phyloP scores from a whole-genome alignment of 2,888 invertebrate genomes.

The Trissonchulus latispiculum region DNA sequence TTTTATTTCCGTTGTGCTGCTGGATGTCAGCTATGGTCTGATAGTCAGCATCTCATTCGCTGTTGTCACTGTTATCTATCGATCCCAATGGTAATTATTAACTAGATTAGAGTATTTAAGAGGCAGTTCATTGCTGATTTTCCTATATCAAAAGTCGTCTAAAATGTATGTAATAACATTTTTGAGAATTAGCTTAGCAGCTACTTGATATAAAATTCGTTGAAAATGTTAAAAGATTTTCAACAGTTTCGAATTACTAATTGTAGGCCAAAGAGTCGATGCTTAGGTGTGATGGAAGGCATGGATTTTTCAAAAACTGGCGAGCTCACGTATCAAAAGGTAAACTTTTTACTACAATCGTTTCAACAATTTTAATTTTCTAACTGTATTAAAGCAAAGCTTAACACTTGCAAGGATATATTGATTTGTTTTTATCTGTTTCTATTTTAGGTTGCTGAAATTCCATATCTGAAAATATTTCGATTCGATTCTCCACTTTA shows the following conservation, averaged over 20 bases:
- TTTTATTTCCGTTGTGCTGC: slow-evolving; percentile 60
- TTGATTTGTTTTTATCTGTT: not conserved
- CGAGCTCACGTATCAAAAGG: not conserved
- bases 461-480: slow-evolving; percentile 44
- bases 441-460: slow-evolving; percentile 18
- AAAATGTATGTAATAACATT: no score
- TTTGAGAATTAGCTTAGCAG: no score
- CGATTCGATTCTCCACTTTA: slow-evolving; percentile 49
- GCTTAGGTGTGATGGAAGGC: not conserved
- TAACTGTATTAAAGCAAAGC: no score
- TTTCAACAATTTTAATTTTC: no score
- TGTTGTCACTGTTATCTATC: slow-evolving; percentile 61
- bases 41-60: slow-evolving; percentile 63
- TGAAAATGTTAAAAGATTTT: no score
- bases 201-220: no score
- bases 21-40: slow-evolving; percentile 72
- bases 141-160: no score
- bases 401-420: no score
- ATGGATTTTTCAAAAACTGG: not conserved
- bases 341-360: not conserved
- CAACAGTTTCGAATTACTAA: no score
- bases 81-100: slow-evolving; percentile 48
- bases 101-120: not conserved
- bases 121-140: no score
- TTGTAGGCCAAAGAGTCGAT: not conserved